phyloP scores from a whole-genome alignment of 1,140 invertebrate species.

The Camponotus floridanus region DNA sequence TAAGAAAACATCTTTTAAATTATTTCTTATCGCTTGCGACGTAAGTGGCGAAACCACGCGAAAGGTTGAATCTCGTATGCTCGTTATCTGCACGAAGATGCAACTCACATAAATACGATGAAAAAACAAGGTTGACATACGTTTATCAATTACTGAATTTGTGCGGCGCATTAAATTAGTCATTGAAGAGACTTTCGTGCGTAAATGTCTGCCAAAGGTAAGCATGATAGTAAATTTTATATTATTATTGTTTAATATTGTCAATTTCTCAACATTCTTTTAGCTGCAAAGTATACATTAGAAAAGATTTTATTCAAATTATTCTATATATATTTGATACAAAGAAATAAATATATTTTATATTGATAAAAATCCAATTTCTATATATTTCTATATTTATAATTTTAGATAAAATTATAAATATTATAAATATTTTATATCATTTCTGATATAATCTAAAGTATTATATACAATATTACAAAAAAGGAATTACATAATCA shows the following conservation, averaged over 20 bases:
- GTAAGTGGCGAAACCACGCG: background rate
- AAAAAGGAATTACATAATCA: slow-evolving; percentile 15
- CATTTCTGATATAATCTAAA: background rate
- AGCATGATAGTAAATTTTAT: background rate
- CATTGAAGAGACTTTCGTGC: background rate
- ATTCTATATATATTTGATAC: background rate
- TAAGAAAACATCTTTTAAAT: background rate
- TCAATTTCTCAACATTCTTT: background rate
- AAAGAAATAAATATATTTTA: background rate
- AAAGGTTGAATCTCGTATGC: background rate
- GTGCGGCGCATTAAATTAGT: background rate
- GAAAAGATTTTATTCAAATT: background rate
- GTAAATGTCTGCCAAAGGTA: slow-evolving; percentile 34
- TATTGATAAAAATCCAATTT: background rate
- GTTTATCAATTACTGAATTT: background rate
- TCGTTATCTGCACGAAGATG: slow-evolving; percentile 23
- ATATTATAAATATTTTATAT: background rate
- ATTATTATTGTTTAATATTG: background rate
- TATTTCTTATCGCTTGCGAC: background rate
- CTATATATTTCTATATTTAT: no score
- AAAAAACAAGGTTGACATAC: background rate
- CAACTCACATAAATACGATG: background rate
- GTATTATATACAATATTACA: background rate
- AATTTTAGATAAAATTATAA: slow-evolving; percentile 20
- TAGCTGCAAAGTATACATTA: no score